A percentile compares a stretch with the other conserved stretches of the same genome.
Conservation (phyloP, 2,113 vertebrate genomes). For the Monopterus albus region DNA sequence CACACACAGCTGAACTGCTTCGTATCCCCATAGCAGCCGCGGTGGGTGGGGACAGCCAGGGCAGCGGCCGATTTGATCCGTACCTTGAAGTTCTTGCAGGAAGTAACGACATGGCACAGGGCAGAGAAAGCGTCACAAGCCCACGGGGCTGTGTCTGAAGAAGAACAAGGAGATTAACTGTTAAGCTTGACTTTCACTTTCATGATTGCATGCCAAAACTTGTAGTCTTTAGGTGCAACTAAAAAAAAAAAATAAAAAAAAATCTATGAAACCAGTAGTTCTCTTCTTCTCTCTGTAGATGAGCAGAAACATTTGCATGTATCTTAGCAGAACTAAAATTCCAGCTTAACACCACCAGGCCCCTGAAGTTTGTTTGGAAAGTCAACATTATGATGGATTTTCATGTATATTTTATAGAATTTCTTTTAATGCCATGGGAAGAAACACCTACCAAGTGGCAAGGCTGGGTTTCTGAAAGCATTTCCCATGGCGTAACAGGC, state of each 20-base stretch:
- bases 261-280: too few species aligned
- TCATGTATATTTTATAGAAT: too few species aligned
- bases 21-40: slow-evolving; percentile 84
- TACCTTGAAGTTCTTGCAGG: slow-evolving; percentile 98
- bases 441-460: slow-evolving; percentile 87
- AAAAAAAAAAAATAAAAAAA: too few species aligned
- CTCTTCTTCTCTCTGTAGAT: too few species aligned
- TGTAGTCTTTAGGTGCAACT: too few species aligned
- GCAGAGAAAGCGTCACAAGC: slow-evolving; percentile 85
- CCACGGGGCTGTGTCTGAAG: slow-evolving; percentile 89
- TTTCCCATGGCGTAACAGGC: slow-evolving; percentile 96
- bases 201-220: neutral
- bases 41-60: slow-evolving; percentile 84
- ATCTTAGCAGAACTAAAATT: too few species aligned
- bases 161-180: neutral
- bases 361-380: too few species aligned
- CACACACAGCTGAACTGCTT: slow-evolving; percentile 87
- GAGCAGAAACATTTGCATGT: too few species aligned
- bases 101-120: slow-evolving; percentile 89
- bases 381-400: too few species aligned
- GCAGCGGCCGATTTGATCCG: slow-evolving; percentile 94
- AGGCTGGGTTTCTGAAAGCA: slow-evolving; percentile 91
- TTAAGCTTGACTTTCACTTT: neutral
- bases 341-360: too few species aligned
- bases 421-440: too few species aligned